Evolutionary conservation across 2,113 vertebrate species (phyloP).

Genomic region (Microcebus tavaratra): DNA sequence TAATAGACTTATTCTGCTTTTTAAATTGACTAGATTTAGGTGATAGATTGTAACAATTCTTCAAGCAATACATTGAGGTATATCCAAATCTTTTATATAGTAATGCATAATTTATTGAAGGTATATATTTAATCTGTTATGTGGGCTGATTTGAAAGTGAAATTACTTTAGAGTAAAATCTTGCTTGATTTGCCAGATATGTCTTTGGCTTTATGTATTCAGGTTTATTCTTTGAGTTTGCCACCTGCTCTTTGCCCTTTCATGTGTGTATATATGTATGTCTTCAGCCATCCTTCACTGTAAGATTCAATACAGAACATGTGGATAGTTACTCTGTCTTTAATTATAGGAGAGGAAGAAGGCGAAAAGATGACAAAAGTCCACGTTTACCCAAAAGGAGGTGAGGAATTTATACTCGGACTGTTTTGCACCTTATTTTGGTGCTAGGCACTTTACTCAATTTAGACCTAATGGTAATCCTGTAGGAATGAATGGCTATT

Average conservation of each 20-base stretch:
- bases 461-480: neutral
- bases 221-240: neutral
- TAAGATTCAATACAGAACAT: neutral
- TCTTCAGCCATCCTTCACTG: neutral
- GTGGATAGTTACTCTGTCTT: slow-evolving; percentile 47
- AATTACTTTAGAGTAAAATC: neutral
- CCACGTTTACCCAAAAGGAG: slow-evolving; percentile 96
- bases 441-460: neutral
- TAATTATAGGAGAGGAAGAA: slow-evolving; percentile 91
- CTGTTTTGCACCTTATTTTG: neutral
- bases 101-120: neutral
- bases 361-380: slow-evolving; percentile 98
- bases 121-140: neutral
- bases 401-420: slow-evolving; percentile 78
- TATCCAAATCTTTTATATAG: neutral
- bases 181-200: neutral
- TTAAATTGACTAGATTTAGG: neutral
- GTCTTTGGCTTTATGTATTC: neutral
- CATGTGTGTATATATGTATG: neutral
- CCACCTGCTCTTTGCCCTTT: neutral
- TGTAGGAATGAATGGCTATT: neutral
- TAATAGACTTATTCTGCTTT: neutral
- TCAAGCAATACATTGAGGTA: neutral
- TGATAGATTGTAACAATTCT: neutral
- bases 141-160: neutral